Percentiles rank a stretch among this genome's conserved stretches.
phyloP scores from a whole-genome alignment of 2,888 invertebrate genomes.

The Idaea aversata region DNA sequence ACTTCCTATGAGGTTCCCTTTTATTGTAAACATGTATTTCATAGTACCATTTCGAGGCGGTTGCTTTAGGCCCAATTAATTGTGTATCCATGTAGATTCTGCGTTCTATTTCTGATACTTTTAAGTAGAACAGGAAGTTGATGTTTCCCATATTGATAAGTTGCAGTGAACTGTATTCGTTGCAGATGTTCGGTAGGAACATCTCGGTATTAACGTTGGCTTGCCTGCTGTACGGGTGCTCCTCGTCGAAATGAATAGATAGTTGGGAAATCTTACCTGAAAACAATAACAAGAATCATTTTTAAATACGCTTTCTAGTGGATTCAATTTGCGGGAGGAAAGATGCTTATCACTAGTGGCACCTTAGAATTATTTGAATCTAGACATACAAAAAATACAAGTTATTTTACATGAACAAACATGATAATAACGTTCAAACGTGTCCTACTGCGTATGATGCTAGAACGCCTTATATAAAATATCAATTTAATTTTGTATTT shows the following conservation, averaged over 20 bases:
- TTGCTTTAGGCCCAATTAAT: constrained; percentile 48
- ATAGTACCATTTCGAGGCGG: constrained; percentile 61
- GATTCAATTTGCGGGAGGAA: too few species aligned
- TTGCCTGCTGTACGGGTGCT: constrained; percentile 42
- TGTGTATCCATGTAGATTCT: constrained; percentile 51
- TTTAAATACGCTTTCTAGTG: too few species aligned
- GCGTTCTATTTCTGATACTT: constrained; percentile 34
- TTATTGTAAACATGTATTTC: constrained; percentile 64
- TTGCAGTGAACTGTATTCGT: constrained; percentile 36
- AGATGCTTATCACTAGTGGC: too few species aligned
- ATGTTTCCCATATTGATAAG: constrained; percentile 43
- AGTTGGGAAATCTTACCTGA: constrained; percentile 55
- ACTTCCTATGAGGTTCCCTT: constrained; percentile 50
- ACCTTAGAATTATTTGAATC: too few species aligned
- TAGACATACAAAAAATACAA: too few species aligned
- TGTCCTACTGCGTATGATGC: too few species aligned
- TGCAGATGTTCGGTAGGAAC: constrained; percentile 34
- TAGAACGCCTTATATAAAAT: too few species aligned
- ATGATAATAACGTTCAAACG: too few species aligned
- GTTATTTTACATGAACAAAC: too few species aligned
- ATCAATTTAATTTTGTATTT: too few species aligned
- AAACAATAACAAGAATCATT: background rate
- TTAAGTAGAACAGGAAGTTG: constrained; percentile 53
- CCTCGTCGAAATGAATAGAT: constrained; percentile 44
- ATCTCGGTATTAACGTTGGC: constrained; percentile 49